A percentile compares a stretch with the other conserved stretches of the same genome.
Conservation (phyloP, 2,113 vertebrate species). For the Globicephala melas region DNA sequence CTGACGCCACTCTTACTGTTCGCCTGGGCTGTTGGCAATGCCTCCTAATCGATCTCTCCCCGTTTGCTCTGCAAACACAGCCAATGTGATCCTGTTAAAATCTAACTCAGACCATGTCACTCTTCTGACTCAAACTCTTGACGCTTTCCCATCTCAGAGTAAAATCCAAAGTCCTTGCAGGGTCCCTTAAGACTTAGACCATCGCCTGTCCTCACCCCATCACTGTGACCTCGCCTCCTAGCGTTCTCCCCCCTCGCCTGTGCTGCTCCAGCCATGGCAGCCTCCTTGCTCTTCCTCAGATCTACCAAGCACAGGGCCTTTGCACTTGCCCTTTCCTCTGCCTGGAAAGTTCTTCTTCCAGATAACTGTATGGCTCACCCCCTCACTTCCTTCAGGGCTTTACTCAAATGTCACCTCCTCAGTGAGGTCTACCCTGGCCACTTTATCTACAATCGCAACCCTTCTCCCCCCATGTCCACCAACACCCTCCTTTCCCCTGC, state of each 20-base stretch:
- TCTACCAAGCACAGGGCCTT: background rate
- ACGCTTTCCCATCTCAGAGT: background rate
- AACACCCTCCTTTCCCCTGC: too few relatives aligned
- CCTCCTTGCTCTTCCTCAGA: background rate
- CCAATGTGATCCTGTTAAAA: background rate
- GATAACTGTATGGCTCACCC: background rate
- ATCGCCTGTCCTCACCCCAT: background rate
- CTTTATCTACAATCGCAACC: background rate
- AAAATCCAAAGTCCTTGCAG: background rate
- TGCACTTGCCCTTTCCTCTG: background rate
- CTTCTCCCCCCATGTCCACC: too few relatives aligned
- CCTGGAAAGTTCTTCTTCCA: background rate
- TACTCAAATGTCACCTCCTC: background rate
- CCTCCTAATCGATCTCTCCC: accelerated
- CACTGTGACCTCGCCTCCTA: background rate
- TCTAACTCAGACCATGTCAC: background rate
- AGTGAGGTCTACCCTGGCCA: background rate
- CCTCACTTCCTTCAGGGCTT: background rate
- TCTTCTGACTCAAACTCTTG: background rate
- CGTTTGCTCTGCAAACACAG: background rate
- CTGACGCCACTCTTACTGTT: accelerated
- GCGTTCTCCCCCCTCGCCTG: background rate
- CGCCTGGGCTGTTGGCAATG: accelerated
- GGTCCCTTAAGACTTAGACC: accelerated
- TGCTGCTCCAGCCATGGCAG: background rate